Conservation (phyloP, 2,113 vertebrate genomes). For the Dendrocopos noguchii region DNA sequence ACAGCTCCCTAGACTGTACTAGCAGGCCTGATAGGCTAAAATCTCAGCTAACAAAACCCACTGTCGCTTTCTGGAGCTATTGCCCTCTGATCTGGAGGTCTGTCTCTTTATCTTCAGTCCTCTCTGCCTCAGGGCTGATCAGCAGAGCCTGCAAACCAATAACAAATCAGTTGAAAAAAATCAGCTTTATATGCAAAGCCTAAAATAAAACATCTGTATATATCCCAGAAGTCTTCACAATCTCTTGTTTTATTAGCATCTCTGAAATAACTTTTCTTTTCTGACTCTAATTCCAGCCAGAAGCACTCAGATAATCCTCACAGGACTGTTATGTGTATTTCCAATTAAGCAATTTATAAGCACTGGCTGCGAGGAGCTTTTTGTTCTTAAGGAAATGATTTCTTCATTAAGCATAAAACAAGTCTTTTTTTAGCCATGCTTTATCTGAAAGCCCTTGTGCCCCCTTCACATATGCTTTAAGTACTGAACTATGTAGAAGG, state of each 20-base stretch:
- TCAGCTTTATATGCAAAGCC: conserved; percentile 35
- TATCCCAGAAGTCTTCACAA: conserved; percentile 48
- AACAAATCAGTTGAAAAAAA: conserved; percentile 2
- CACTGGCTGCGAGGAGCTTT: conserved; percentile 54
- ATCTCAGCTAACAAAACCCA: not conserved
- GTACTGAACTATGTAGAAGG: conserved; percentile 54
- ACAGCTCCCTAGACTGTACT: not conserved
- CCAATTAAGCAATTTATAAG: conserved; percentile 73
- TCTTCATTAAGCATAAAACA: conserved; percentile 64
- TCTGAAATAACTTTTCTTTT: conserved; percentile 66
- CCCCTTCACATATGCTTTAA: conserved; percentile 39
- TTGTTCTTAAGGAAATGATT: conserved; percentile 70
- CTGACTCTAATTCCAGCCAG: conserved; percentile 63
- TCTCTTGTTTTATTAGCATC: conserved; percentile 56
- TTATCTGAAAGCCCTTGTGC: conserved; percentile 58
- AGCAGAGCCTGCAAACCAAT: conserved; percentile 1
- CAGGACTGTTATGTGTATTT: conserved; percentile 63
- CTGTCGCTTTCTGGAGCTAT: not conserved
- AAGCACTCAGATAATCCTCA: conserved; percentile 58
- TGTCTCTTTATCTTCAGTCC: not conserved
- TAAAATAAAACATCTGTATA: conserved; percentile 46
- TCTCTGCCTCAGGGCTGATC: not conserved
- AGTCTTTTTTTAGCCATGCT: conserved; percentile 49
- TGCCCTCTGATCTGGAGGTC: not conserved
- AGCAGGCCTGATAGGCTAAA: not conserved